Evolutionary conservation across 2,888 invertebrate species (phyloP).

Genomic region (Melolontha melolontha): DNA sequence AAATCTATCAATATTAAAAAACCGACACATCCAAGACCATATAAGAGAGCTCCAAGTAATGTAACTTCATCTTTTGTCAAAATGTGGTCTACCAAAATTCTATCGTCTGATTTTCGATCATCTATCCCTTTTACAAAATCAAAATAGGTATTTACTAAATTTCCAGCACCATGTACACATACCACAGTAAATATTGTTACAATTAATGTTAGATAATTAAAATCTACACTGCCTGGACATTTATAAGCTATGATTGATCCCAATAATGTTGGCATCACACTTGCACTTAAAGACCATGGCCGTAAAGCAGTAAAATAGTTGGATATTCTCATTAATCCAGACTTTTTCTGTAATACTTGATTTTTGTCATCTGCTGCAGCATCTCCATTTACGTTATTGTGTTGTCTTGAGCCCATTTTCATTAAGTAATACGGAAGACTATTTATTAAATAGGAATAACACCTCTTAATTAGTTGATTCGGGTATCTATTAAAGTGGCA

Average conservation of each 20-base stretch:
- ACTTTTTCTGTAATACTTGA: conserved; percentile 48
- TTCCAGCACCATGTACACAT: conserved; percentile 95
- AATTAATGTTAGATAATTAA: conserved; percentile 83
- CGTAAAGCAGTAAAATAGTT: conserved; percentile 90
- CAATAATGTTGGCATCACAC: conserved; percentile 89
- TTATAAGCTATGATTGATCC: conserved; percentile 92
- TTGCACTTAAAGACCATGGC: conserved; percentile 95
- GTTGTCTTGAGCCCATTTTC: conserved; percentile 18
- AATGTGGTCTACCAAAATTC: conserved; percentile 94
- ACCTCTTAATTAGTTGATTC: neutral
- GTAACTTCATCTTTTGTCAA: conserved; percentile 86
- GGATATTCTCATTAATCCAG: conserved; percentile 85
- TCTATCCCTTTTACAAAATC: conserved; percentile 97
- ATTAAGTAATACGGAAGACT: no score
- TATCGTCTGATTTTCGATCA: conserved; percentile 91
- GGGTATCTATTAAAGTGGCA: neutral
- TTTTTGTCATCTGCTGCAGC: neutral
- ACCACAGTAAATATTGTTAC: conserved; percentile 88
- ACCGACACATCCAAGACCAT: conserved; percentile 81
- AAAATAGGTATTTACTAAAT: conserved; percentile 96
- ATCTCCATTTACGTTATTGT: conserved; percentile 1
- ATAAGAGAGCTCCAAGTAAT: conserved; percentile 88
- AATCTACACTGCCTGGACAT: conserved; percentile 76
- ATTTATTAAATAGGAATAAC: neutral
- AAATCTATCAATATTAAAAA: conserved; percentile 65